phyloP scores from a whole-genome alignment of 2,888 invertebrate species.

The Scaptodrosophila latifasciaeformis region DNA sequence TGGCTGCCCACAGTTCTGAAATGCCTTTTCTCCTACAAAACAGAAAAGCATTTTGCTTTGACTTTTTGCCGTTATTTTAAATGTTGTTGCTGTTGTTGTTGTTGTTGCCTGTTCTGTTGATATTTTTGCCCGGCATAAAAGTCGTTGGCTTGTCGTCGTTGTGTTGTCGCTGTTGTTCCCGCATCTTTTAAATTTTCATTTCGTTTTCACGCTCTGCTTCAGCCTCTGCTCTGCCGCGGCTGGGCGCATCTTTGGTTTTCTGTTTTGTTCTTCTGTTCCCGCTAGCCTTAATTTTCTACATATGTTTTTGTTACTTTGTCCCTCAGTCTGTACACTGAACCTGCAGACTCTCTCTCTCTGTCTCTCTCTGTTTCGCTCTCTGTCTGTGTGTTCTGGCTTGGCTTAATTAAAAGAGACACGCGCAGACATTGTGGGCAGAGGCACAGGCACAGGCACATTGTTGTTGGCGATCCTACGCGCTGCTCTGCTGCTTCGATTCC shows the following conservation, averaged over 20 bases:
- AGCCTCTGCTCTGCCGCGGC: background rate
- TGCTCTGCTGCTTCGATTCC: conserved; percentile 46
- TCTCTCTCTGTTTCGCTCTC: conserved; percentile 4
- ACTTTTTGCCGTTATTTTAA: conserved; percentile 1
- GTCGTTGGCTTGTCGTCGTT: conserved; percentile 48
- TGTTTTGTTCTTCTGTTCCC: no score
- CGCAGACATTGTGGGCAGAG: conserved; percentile 2
- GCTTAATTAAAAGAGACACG: conserved; percentile 63
- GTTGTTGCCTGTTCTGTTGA: conserved; percentile 15
- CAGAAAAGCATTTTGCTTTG: conserved; percentile 2
- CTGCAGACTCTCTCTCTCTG: conserved; percentile 21
- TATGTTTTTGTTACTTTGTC: conserved; percentile 40
- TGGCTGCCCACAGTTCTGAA: conserved; percentile 43
- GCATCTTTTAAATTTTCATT: conserved; percentile 57
- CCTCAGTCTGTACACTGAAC: background rate
- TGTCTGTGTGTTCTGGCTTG: conserved; percentile 19
- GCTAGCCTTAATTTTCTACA: conserved; percentile 60
- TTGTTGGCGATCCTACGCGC: background rate
- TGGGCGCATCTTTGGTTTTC: no score
- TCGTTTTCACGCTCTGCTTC: conserved; percentile 31
- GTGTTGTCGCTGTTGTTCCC: no score
- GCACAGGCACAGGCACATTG: background rate
- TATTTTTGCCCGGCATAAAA: conserved; percentile 34
- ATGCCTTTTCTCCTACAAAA: conserved; percentile 19
- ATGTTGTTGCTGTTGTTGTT: conserved; percentile 9